A percentile compares a stretch with the other conserved stretches of the same genome.
phyloP scores from a whole-genome alignment of 2,113 vertebrate species.

The Condylura cristata region DNA sequence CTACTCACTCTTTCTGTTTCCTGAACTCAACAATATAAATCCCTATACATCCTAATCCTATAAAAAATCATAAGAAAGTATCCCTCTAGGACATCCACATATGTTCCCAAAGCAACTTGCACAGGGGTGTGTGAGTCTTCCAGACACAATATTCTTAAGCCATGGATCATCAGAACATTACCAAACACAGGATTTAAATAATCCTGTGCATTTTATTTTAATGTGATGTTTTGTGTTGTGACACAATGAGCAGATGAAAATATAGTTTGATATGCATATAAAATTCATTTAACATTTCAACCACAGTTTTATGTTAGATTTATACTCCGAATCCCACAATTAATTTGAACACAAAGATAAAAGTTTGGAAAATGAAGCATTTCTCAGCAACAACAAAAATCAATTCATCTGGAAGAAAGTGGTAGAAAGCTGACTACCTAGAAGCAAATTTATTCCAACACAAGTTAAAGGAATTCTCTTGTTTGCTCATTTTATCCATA shows the following conservation, averaged over 20 bases:
- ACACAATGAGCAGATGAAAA: neutral
- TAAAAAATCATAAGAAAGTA: neutral
- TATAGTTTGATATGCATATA: neutral
- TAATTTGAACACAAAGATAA: constrained; percentile 14
- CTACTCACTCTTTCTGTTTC: neutral
- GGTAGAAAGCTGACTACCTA: neutral
- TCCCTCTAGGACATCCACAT: neutral
- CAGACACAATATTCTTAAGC: neutral
- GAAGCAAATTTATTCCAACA: neutral
- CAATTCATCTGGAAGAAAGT: neutral
- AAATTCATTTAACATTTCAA: neutral
- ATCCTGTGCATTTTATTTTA: no score
- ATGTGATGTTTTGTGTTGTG: neutral
- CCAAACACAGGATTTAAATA: neutral
- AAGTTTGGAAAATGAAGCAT: neutral
- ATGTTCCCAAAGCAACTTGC: neutral
- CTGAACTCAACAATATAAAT: neutral
- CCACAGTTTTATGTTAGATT: neutral
- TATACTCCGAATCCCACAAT: neutral
- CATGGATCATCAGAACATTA: neutral
- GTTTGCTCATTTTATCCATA: neutral
- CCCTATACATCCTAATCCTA: neutral
- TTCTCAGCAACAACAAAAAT: neutral
- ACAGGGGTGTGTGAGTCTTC: neutral
- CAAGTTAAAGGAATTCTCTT: neutral